Evolutionary conservation across 64 coral and sea anemone species (phyloP), one percentile per base, ranked within the genome.

Genomic region (Actinia tenebrosa): DNA sequence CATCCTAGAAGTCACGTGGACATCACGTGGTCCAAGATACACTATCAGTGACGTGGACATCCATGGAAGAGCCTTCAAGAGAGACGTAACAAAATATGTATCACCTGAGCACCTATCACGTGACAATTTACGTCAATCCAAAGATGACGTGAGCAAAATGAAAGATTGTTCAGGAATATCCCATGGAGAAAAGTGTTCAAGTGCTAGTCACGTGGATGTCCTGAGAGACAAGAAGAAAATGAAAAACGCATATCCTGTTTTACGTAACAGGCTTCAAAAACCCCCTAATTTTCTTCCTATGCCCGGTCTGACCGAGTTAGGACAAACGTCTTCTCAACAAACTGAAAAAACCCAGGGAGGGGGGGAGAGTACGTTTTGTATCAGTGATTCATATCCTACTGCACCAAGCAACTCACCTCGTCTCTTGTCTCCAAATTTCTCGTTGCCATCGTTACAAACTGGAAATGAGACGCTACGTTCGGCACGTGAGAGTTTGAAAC

Each of bases 1-100:
- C 5, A 85, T 85, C 53, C 14, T 85, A 64, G 56, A 85, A 43
- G 55, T 85, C 83, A 85, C 83, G 83, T 85, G 83, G 83, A 85
- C 83, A 85, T 53, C 50, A 22, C 53, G 19, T 27, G 56, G 83
- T 27, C 83, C 83, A n/a, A 58, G 30, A 9, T 85, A 85, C 83
- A 25, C 83, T 20, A 85, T 85, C 20, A 64, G 23, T 17, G 83
- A 58, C 43, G 79, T 50, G 16, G 44, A 45, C 16, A 23, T 50
- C 18, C 19, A 45, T 81, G 79, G 79, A 81, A 75, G 11, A 42
- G 69, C 69, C 9, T 75, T 75, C 69, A 27, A 27, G 69, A 75
- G 25, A 75, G 26, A 75, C 69, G 25, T 75, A 42, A 75, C 69
- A 37, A 75, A 42, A 30, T 42, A 75, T 25, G 13, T 75, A 42